Percentiles rank a stretch among this genome's conserved stretches.
phyloP scores from a whole-genome alignment of 2,113 vertebrate genomes.

The Gallinago paraguaiae region DNA sequence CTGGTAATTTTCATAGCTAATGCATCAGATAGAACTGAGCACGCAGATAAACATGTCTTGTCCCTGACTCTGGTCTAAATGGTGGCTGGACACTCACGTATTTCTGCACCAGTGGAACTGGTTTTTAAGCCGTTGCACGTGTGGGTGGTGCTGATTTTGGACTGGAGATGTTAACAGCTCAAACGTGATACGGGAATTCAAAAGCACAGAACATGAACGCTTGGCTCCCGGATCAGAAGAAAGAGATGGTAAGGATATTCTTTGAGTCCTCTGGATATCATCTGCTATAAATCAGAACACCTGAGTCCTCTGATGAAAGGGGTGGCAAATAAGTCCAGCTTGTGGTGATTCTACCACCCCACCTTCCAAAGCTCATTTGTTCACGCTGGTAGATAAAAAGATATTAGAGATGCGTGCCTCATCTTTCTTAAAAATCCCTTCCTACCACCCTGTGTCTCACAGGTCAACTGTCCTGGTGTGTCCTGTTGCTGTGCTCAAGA shows the following conservation, averaged over 20 bases:
- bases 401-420: background rate
- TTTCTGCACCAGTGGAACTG: background rate
- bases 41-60: background rate
- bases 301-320: background rate
- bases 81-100: background rate
- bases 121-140: background rate
- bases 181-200: background rate
- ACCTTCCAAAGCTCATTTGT: background rate
- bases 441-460: background rate
- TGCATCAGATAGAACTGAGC: constrained; percentile 36
- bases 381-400: background rate
- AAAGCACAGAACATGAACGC: background rate
- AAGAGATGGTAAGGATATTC: background rate
- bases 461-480: background rate
- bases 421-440: background rate
- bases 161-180: background rate
- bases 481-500: background rate
- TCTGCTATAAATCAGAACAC: background rate
- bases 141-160: background rate
- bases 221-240: background rate
- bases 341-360: background rate
- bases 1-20: constrained; percentile 44
- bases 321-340: background rate
- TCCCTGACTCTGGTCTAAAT: background rate
- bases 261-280: background rate